Percentiles rank a stretch among this genome's conserved stretches.
Evolutionary conservation across 2,113 vertebrate genomes (phyloP).

Genomic region (Cyanoderma ruficeps): DNA sequence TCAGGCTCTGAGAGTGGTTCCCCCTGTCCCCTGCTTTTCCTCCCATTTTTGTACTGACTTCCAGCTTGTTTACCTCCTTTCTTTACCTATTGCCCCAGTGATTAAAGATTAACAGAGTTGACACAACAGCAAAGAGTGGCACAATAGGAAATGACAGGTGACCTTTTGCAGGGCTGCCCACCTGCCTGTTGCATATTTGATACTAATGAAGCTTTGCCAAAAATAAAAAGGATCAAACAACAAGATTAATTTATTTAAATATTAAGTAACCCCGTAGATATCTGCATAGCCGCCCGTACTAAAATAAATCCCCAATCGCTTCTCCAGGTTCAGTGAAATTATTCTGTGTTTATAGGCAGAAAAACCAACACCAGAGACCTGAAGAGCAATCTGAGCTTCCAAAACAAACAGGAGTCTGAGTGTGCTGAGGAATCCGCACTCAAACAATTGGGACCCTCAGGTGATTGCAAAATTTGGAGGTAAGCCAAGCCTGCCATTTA

Average conservation of each 20-base stretch:
- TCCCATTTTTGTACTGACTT: neutral
- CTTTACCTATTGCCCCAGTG: neutral
- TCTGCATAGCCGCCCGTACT: neutral
- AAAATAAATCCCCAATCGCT: neutral
- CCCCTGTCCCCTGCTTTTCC: neutral
- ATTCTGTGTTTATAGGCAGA: neutral
- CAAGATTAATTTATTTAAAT: neutral
- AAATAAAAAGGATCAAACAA: constrained; percentile 1
- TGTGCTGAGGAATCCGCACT: neutral
- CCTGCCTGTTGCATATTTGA: constrained; percentile 10
- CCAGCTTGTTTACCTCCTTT: neutral
- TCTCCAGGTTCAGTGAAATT: neutral
- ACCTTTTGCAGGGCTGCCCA: constrained; percentile 3
- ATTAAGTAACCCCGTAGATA: neutral
- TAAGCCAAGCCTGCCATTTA: neutral
- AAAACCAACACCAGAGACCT: neutral
- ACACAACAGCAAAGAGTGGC: neutral
- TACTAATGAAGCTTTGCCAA: constrained; percentile 3
- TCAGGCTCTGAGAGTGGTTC: neutral
- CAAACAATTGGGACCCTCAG: neutral
- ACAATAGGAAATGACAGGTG: constrained; percentile 12
- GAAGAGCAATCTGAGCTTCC: neutral
- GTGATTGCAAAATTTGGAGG: neutral
- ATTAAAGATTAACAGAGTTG: constrained; percentile 24
- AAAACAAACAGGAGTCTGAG: neutral